A percentile compares a stretch with the other conserved stretches of the same genome.
Conservation (phyloP, 35 echinoderm and acorn worm genomes). For the Eucidaris tribuloides region DNA sequence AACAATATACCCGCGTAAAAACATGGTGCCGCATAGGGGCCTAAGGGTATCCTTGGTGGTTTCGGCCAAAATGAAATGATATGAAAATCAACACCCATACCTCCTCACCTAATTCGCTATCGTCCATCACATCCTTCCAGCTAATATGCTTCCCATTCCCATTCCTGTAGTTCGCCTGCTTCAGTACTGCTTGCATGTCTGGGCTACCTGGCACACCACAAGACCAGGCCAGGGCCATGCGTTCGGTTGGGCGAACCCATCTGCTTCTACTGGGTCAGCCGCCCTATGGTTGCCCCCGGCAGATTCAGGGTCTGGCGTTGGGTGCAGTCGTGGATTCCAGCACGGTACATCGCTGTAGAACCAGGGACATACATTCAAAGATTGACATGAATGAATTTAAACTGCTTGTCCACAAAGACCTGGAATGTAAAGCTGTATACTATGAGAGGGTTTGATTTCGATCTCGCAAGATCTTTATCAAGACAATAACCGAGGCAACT, state of each 20-base stretch:
- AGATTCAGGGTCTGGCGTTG: constrained; percentile 61
- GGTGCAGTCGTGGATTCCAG: constrained; percentile 50
- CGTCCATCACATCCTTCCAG: constrained; percentile 82
- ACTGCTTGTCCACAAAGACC: not conserved
- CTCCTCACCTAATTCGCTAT: constrained; percentile 83
- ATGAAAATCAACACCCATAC: too few species aligned
- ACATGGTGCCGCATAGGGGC: too few species aligned
- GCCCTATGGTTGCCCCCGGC: constrained; percentile 32
- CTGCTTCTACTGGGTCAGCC: constrained; percentile 67
- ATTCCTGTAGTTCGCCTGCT: constrained; percentile 38
- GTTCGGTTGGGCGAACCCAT: constrained; percentile 70
- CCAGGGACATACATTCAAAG: not conserved
- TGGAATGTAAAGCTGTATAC: too few species aligned
- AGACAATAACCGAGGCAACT: not conserved
- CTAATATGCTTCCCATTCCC: constrained; percentile 61
- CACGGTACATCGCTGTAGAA: constrained; percentile 82
- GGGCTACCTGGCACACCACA: constrained; percentile 63
- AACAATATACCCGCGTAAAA: too few species aligned
- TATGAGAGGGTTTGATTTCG: too few species aligned
- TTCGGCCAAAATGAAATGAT: too few species aligned
- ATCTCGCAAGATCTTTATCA: too few species aligned
- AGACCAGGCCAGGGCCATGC: constrained; percentile 74
- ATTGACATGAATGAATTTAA: not conserved
- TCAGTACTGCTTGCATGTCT: constrained; percentile 65
- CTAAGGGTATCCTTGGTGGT: too few species aligned